These are phyloP conservation scores for Xestia rhomboidea DNA, from an alignment of 2,888 invertebrate species.

Conservation along the genomic window DNA sequence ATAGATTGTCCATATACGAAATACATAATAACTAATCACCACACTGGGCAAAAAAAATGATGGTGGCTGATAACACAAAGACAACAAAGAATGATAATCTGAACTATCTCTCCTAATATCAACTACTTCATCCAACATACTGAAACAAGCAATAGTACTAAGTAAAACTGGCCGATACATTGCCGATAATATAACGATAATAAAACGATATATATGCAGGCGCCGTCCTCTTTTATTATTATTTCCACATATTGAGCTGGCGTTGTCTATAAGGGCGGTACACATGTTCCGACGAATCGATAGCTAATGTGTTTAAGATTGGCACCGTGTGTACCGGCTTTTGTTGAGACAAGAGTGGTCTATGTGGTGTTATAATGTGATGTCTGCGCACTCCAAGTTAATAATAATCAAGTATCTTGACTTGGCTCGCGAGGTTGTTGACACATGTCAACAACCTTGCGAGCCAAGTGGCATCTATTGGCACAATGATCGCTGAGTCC, in stretches of 20 bases:
- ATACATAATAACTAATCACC: not conserved
- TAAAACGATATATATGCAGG: conserved; percentile 85
- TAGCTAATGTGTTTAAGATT: conserved; percentile 68
- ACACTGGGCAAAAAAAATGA: not conserved
- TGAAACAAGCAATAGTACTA: conserved; percentile 46
- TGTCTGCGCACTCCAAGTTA: not conserved
- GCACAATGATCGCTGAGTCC: too few species aligned
- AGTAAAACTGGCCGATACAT: conserved; percentile 70
- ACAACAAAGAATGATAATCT: conserved; percentile 2
- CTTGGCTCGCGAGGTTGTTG: too few species aligned
- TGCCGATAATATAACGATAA: conserved; percentile 82
- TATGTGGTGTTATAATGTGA: conserved; percentile 20
- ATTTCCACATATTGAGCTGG: conserved; percentile 90
- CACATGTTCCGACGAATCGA: conserved; percentile 66
- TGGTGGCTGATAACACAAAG: not conserved
- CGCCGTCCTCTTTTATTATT: conserved; percentile 87
- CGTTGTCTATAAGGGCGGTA: conserved; percentile 79
- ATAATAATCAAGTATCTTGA: too few species aligned
- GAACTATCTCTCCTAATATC: conserved; percentile 7
- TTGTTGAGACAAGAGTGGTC: conserved; percentile 8
- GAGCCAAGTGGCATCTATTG: too few species aligned
- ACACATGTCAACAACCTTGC: too few species aligned
- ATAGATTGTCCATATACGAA: not conserved
- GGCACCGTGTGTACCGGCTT: conserved; percentile 44
- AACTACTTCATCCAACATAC: conserved; percentile 36